Conservation (phyloP, 2,888 invertebrate genomes). For the Nymphalis c-album region DNA sequence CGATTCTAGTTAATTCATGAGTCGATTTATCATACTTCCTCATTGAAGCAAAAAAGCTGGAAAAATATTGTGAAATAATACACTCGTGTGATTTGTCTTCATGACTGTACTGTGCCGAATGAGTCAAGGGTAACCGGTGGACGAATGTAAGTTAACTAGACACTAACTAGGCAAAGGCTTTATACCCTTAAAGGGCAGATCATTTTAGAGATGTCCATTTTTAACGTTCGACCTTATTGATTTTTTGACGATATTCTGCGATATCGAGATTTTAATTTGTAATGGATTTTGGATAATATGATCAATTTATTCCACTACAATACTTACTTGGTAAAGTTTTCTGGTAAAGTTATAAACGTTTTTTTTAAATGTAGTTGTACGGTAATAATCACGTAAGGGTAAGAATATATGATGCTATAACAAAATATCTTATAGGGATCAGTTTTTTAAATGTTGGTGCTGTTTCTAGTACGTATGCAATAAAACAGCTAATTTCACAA, state of each 20-base stretch:
- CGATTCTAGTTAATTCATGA: constrained; percentile 18
- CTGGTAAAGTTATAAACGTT: too few relatives aligned
- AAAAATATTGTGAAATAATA: constrained; percentile 20
- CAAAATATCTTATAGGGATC: too few relatives aligned
- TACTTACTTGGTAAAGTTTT: too few relatives aligned
- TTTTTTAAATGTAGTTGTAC: too few relatives aligned
- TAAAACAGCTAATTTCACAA: too few relatives aligned
- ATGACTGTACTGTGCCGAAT: constrained; percentile 36
- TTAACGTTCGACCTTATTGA: constrained; percentile 11
- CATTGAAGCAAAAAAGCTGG: constrained; percentile 8
- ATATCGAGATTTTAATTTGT: background rate
- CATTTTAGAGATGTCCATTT: constrained; percentile 19
- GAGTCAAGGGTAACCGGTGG: constrained; percentile 44
- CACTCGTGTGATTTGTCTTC: constrained; percentile 25
- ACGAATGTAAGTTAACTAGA: constrained; percentile 32
- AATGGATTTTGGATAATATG: too few relatives aligned
- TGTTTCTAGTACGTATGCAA: too few relatives aligned
- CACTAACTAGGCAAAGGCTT: constrained; percentile 35
- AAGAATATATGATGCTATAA: too few relatives aligned
- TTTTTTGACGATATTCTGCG: background rate
- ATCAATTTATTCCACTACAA: too few relatives aligned
- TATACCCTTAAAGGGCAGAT: constrained; percentile 29
- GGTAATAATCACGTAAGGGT: too few relatives aligned
- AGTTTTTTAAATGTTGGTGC: too few relatives aligned
- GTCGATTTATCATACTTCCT: constrained; percentile 23